Percentiles rank a stretch among this genome's conserved stretches.
phyloP scores from a whole-genome alignment of 2,888 invertebrate species.

The Alviniconcha strummeri region DNA sequence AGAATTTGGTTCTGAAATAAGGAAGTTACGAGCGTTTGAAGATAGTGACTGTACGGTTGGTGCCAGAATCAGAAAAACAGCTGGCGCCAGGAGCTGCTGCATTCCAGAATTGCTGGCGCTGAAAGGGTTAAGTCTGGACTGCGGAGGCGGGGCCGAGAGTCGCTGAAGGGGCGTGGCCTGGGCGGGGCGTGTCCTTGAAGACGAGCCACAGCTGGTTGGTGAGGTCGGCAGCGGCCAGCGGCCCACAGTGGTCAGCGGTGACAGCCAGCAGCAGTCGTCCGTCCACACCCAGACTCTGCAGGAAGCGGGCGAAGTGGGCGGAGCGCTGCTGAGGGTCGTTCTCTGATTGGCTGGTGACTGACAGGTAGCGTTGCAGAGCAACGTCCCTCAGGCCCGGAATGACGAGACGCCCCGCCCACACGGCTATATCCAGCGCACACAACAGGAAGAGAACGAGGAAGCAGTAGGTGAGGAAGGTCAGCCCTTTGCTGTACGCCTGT shows the following conservation, averaged over 20 bases:
- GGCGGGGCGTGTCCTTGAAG: neutral
- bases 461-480: constrained; percentile 24
- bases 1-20: too few species aligned
- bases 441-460: constrained; percentile 22
- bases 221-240: constrained; percentile 6
- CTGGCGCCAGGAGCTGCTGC: too few species aligned
- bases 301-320: neutral
- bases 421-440: neutral
- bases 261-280: constrained; percentile 26
- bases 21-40: too few species aligned
- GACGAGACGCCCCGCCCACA: constrained; percentile 8
- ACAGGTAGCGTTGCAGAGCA: constrained; percentile 19
- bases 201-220: constrained; percentile 14
- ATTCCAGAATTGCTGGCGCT: too few species aligned
- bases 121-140: too few species aligned
- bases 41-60: too few species aligned
- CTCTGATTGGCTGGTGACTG: constrained; percentile 1
- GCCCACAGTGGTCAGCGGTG: constrained; percentile 18
- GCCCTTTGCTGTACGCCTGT: constrained; percentile 22
- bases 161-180: constrained; percentile 11
- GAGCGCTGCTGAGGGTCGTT: neutral
- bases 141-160: neutral
- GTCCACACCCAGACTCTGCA: constrained; percentile 13
- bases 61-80: too few species aligned
- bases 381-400: constrained; percentile 3